A percentile compares a stretch with the other conserved stretches of the same genome.
phyloP scores from a whole-genome alignment of 2,113 vertebrate species.

The Oenanthe melanoleuca region DNA sequence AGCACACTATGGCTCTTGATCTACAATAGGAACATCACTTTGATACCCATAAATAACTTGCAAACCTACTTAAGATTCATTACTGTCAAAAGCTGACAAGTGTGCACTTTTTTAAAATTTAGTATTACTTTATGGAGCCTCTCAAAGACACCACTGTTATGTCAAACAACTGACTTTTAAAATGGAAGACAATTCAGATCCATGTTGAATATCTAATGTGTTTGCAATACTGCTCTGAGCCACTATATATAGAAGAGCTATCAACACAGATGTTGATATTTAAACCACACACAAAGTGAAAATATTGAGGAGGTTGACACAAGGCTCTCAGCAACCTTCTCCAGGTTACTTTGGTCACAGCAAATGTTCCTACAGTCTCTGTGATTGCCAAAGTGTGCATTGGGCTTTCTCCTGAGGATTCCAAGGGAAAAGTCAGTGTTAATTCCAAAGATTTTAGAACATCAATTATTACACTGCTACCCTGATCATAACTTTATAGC shows the following conservation, averaged over 20 bases:
- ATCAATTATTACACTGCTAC: not conserved
- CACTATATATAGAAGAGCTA: not conserved
- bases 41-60: conserved; percentile 74
- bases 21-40: conserved; percentile 81
- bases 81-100: conserved; percentile 76
- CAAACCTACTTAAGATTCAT: conserved; percentile 82
- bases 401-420: not conserved
- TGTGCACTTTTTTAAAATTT: conserved; percentile 56
- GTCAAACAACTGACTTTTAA: conserved; percentile 27
- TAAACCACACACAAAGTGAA: not conserved
- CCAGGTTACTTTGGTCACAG: not conserved
- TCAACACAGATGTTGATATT: not conserved
- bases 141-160: not conserved
- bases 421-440: not conserved
- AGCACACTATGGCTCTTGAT: conserved; percentile 73
- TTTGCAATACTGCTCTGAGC: not conserved
- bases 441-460: not conserved
- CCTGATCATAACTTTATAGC: not conserved
- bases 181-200: not conserved
- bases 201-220: not conserved
- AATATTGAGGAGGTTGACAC: not conserved
- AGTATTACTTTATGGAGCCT: conserved; percentile 25
- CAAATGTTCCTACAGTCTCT: not conserved
- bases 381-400: not conserved
- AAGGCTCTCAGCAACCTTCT: not conserved